Base-by-base conservation (phyloP, 2,797 vertebrate genomes). In the Myioborus miniatus region DNA sequence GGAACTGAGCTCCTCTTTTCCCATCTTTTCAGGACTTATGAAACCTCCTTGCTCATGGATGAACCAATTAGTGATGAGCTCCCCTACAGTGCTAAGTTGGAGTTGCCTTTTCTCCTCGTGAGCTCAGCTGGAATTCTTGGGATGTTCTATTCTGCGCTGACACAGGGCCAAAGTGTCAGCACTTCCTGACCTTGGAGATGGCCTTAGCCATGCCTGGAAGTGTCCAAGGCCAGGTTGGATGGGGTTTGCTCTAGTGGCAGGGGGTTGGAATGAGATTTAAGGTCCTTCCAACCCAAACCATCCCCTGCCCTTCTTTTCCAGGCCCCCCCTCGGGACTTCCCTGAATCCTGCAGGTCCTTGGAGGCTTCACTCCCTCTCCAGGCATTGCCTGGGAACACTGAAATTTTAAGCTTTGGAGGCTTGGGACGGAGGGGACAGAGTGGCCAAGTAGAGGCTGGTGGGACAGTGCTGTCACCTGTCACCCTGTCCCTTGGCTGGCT, bases 11-110 rank as follows among this genome's bases (percentile, higher is more conserved):
- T 87, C 24, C 15, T 39, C 43, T 67, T 77, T 41, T 21, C 72
- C 53, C 43, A 2, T 24, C 1, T 43, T 97, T 97, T 75, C 62
- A 99, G 58, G 58, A 60, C 36, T 29, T 60, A 39, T 9, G 58
- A 60, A 29, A 60, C 58, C 2, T 60, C 36, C 36, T 60, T 60
- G 58, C 58, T 60, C 6, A 8, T 60, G 58, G 58, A 60, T 60
- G 58, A 60, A 20, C 26, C 36, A 39, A 20, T 60, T 14, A 60
- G 58, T 60, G 58, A 39, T 3, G 26, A 60, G 17, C 58, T 60
- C 36, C 36, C 58, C 12, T 39, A 60, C 58, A 60, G 58, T 39
- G 58, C 26, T 60, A 19, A 60, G 58, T 20, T 60, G 58, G 58
- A 60, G 26, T 19, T 60, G 58, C 18, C 24, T 20, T 27, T 27